Evolutionary conservation across 37 sponge, comb jelly and placozoan genomes (phyloP).

Genomic region (Cliona cf. orientalis): DNA sequence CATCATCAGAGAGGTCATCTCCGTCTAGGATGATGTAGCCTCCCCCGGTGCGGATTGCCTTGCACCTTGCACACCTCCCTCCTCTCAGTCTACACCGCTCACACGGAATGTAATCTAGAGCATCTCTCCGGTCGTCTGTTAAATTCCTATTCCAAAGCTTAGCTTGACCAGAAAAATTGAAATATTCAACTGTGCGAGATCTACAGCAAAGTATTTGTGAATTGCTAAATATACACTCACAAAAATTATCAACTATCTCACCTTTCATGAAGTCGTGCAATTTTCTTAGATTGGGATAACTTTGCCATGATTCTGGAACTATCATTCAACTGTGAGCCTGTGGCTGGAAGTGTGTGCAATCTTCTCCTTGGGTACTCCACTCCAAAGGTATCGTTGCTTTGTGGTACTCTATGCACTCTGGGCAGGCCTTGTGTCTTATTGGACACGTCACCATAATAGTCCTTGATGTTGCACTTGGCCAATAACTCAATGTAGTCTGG

Average conservation of each 20-base stretch:
- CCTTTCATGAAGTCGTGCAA: no score
- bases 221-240: no score
- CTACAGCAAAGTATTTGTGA: no score
- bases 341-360: neutral
- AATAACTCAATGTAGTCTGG: conserved; percentile 29
- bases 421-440: neutral
- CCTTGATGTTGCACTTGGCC: conserved; percentile 12
- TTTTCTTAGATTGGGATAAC: no score
- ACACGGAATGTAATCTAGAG: conserved; percentile 50
- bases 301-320: no score
- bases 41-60: conserved; percentile 76
- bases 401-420: neutral
- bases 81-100: conserved; percentile 65
- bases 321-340: no score
- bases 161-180: conserved; percentile 61
- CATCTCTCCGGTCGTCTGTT: conserved; percentile 33
- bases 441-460: neutral
- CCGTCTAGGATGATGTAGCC: conserved; percentile 87
- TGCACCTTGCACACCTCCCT: conserved; percentile 63
- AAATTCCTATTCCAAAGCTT: conserved; percentile 5
- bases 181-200: no score
- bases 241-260: no score
- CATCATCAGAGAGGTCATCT: neutral
- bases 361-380: neutral
- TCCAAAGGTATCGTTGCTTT: neutral